phyloP scores from a whole-genome alignment of 2,888 invertebrate species.

The Drosophila percnosoma region DNA sequence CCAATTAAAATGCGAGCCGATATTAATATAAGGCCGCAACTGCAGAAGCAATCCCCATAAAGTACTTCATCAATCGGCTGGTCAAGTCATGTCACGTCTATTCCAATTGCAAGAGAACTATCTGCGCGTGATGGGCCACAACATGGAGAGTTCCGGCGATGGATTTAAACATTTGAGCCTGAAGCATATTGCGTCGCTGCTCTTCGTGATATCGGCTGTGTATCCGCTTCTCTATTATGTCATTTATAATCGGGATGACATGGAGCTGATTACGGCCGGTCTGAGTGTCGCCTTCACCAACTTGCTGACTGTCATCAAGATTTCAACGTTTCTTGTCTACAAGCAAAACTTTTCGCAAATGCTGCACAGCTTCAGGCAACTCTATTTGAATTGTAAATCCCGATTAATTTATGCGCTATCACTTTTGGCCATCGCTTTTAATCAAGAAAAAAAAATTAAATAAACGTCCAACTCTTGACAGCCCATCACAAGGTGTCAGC shows the following conservation, averaged over 20 bases:
- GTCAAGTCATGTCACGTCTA: slow-evolving; percentile 59
- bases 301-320: slow-evolving; percentile 78
- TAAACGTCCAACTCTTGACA: slow-evolving; percentile 24
- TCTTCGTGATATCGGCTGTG: slow-evolving; percentile 78
- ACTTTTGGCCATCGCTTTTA: slow-evolving; percentile 10
- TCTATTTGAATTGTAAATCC: slow-evolving; percentile 73
- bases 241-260: slow-evolving; percentile 74
- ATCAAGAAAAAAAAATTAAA: slow-evolving; percentile 4
- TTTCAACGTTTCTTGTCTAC: slow-evolving; percentile 77
- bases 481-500: slow-evolving; percentile 33
- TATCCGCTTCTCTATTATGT: slow-evolving; percentile 78
- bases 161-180: slow-evolving; percentile 22
- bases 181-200: slow-evolving; percentile 49
- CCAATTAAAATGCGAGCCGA: slow-evolving; percentile 43
- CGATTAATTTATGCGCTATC: slow-evolving; percentile 13
- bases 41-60: background rate
- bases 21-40: slow-evolving; percentile 35
- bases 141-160: slow-evolving; percentile 15
- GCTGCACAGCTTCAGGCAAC: slow-evolving; percentile 71
- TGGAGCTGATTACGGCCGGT: slow-evolving; percentile 79
- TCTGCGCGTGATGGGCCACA: slow-evolving; percentile 76
- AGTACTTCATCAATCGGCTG: slow-evolving; percentile 10
- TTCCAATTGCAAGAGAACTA: slow-evolving; percentile 74
- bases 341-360: slow-evolving; percentile 73
- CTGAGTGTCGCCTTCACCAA: slow-evolving; percentile 81